Percentiles rank a stretch among this genome's conserved stretches.
phyloP scores from a whole-genome alignment of 2,888 invertebrate species.

The Agriopis marginaria region DNA sequence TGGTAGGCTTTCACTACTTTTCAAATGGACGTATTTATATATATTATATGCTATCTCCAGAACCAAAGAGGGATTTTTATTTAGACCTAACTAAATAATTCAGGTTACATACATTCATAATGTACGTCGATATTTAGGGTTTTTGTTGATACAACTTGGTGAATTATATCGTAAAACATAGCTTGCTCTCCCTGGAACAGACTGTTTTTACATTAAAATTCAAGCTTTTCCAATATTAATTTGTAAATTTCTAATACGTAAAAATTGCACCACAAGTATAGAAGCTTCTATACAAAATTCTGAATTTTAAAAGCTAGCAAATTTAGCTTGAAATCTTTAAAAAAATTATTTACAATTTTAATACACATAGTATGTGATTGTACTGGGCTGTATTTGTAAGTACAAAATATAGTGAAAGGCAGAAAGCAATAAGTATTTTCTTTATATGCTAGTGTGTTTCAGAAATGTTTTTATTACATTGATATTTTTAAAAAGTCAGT shows the following conservation, averaged over 20 bases:
- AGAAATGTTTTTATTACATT: not conserved
- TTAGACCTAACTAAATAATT: too few relatives aligned
- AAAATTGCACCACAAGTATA: conserved; percentile 18
- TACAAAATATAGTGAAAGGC: not conserved
- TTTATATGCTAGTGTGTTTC: not conserved
- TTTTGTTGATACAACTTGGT: too few relatives aligned
- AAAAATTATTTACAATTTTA: conserved; percentile 11
- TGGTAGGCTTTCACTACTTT: too few relatives aligned
- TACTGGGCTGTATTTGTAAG: conserved; percentile 19
- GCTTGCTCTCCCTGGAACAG: too few relatives aligned
- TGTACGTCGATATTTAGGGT: too few relatives aligned
- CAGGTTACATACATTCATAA: too few relatives aligned
- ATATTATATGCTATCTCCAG: too few relatives aligned
- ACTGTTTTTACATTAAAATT: not conserved
- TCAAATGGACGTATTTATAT: too few relatives aligned
- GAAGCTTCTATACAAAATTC: conserved; percentile 12
- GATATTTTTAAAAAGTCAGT: too few relatives aligned
- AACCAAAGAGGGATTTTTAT: too few relatives aligned
- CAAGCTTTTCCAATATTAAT: conserved; percentile 15
- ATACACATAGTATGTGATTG: conserved; percentile 12
- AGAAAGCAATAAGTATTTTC: not conserved
- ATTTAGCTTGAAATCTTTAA: not conserved
- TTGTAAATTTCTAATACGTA: conserved; percentile 11
- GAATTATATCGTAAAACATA: too few relatives aligned
- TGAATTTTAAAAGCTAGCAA: conserved; percentile 3